These are phyloP conservation scores for Leucophenga montana DNA, from an alignment of 2,888 invertebrate species.

Conservation along the genomic window DNA sequence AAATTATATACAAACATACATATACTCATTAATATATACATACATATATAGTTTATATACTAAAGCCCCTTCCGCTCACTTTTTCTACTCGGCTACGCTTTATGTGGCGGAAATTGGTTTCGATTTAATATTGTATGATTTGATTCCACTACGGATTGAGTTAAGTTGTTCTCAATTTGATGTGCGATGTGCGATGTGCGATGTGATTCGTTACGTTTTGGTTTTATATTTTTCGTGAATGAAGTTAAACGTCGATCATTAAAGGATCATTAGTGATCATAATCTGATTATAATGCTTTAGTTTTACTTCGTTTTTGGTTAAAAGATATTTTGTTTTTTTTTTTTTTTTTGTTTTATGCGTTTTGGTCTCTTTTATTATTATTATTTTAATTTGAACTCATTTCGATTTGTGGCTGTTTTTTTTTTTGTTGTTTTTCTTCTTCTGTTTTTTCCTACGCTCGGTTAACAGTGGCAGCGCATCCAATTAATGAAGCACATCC, in stretches of 20 bases:
- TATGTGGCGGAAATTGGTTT: constrained; percentile 18
- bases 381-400: constrained; percentile 9
- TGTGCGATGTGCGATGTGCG: constrained; percentile 3
- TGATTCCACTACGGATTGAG: not conserved
- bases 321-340: not conserved
- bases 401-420: constrained; percentile 5
- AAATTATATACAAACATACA: too few relatives aligned
- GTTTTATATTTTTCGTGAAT: constrained; percentile 8
- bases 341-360: constrained; percentile 20
- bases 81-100: too few relatives aligned
- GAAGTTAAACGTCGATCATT: constrained; percentile 71
- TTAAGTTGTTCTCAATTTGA: constrained; percentile 10
- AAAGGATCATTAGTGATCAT: constrained; percentile 72
- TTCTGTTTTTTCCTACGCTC: too few relatives aligned
- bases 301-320: constrained; percentile 54
- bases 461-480: constrained; percentile 4
- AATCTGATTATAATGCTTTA: constrained; percentile 73
- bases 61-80: too few relatives aligned
- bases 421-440: not conserved
- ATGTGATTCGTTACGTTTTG: constrained; percentile 5
- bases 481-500: constrained; percentile 67
- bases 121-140: constrained; percentile 11
- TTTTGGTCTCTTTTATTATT: constrained; percentile 30
- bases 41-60: too few relatives aligned
- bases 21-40: too few relatives aligned